phyloP scores from a whole-genome alignment of 2,888 invertebrate species.

The Temnothorax ravouxi region DNA sequence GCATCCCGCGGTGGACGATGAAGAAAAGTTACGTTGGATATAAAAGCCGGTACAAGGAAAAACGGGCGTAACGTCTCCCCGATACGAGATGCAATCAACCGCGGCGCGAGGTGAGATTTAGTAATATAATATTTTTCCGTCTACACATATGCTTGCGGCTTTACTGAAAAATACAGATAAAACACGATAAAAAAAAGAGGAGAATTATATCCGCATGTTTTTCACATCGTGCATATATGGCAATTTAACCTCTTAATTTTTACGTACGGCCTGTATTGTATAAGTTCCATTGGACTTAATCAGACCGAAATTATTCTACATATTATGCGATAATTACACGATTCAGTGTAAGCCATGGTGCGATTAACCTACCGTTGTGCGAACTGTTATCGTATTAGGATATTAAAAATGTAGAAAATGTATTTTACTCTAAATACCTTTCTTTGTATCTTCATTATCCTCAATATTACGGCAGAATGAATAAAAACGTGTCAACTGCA shows the following conservation, averaged over 20 bases:
- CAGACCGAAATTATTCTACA: not conserved
- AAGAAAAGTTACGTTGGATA: constrained; percentile 13
- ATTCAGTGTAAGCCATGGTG: not conserved
- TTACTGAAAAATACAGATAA: not conserved
- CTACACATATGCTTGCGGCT: not conserved
- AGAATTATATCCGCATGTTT: not conserved
- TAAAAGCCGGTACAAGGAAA: constrained; percentile 12
- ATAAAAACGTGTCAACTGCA: constrained; percentile 14
- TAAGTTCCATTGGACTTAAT: constrained; percentile 1
- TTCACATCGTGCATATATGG: not conserved
- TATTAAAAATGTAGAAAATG: not conserved
- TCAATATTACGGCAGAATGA: not conserved
- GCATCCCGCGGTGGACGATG: not conserved
- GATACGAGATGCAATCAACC: constrained; percentile 19
- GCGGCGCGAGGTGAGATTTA: constrained; percentile 37
- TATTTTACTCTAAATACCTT: not conserved
- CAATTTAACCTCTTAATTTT: constrained; percentile 32
- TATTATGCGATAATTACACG: not conserved
- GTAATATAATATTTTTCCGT: constrained; percentile 24
- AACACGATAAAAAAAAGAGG: not conserved
- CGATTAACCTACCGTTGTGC: constrained; percentile 7
- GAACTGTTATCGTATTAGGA: not conserved
- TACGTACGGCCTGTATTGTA: not conserved
- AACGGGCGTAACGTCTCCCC: constrained; percentile 3
- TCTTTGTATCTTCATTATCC: not conserved